Base-by-base conservation (phyloP, 2,888 invertebrate genomes). In the Cataglyphis cursor region DNA sequence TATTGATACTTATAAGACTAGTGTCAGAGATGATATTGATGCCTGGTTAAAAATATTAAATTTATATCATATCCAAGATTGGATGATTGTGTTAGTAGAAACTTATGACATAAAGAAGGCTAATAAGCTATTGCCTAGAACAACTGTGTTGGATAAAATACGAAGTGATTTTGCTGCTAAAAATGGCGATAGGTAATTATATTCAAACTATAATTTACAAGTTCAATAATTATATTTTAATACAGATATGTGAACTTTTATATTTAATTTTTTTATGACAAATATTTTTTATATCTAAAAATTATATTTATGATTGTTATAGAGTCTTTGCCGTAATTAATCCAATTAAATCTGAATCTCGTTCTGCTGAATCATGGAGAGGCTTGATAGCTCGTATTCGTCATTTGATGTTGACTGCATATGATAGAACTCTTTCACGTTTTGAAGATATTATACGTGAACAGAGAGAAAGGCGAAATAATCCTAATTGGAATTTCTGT, bases 91-190 rank as follows among this genome's bases (percentile, higher is more conserved):
- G 61, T 96, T 98, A 87, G 98, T 99, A 64, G 99, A 99, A 95
- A 98, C 98, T 74, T 97, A 98, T 94, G 99, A 99, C 95, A 97
- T 97, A 91, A 97, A 98, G 92, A 98, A 98, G 95, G 97, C 98
- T 74, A 98, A 98, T 93, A 99, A 99, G 95, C 95, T 99, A 21
- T 95, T 99, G 78, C 98, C 98, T 1, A 96, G 99, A 89, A 98
- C 98, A 18, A 99, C 99, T 3, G 99, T 99, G 31, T 95, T 98
- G 90, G 99, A 99, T 95, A 99, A 99, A 96, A 98, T 99, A 86
- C 97, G 98, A 91, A 97, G 97, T 92, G 99, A 99, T 95, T 99
- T 99, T 96, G 98, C 98, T 76, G 96, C 97, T 31, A 99, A 99
- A 95, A 97, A 98, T 94, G 98, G 96, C 85, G 96, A 97, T 89